Evolutionary conservation across 1,140 invertebrate species (phyloP).

Genomic region (Drosophila nikananu): DNA sequence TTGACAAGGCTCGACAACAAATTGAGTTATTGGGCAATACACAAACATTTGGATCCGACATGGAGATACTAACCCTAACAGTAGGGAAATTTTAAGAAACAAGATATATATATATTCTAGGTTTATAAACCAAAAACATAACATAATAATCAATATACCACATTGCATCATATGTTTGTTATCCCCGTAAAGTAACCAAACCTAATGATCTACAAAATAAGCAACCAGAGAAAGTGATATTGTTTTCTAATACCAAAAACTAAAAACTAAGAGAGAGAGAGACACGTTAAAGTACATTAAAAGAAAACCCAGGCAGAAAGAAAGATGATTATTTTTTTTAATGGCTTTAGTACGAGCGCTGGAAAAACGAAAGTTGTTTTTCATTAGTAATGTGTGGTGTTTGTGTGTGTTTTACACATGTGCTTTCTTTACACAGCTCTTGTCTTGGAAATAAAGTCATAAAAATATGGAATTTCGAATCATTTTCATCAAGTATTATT

Average conservation of each 20-base stretch:
- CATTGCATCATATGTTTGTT: constrained; percentile 50
- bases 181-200: neutral
- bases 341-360: constrained; percentile 59
- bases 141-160: constrained; percentile 7
- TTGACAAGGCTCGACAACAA: constrained; percentile 64
- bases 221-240: constrained; percentile 41
- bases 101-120: neutral
- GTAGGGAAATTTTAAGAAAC: neutral
- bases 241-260: constrained; percentile 22
- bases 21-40: constrained; percentile 68
- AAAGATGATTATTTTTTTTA: constrained; percentile 61
- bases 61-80: constrained; percentile 2
- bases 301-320: constrained; percentile 32
- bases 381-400: constrained; percentile 1
- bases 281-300: constrained; percentile 30
- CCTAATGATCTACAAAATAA: constrained; percentile 23
- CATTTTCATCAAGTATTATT: neutral
- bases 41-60: constrained; percentile 19
- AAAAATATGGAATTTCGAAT: constrained; percentile 19
- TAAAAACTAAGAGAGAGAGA: constrained; percentile 10
- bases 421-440: constrained; percentile 9
- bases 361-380: constrained; percentile 65
- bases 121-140: neutral
- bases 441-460: constrained; percentile 18
- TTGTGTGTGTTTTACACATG: neutral